Evolutionary conservation across 2,113 vertebrate species (phyloP).

Genomic region (Apteryx mantelli): DNA sequence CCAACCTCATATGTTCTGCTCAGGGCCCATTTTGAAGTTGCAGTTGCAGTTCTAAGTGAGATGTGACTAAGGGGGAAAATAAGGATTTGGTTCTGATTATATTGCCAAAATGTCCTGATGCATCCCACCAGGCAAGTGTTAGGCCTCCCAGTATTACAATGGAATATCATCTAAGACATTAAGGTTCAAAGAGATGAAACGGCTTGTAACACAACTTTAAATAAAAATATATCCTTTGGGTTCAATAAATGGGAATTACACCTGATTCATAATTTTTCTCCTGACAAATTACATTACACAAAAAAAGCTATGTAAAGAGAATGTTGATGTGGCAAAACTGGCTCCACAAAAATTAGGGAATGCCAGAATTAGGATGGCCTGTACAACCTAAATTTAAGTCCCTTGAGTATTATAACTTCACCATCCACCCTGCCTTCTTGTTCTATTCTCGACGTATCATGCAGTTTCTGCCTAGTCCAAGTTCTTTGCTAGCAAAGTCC

Average conservation of each 20-base stretch:
- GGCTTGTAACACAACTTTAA: not conserved
- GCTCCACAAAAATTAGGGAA: not conserved
- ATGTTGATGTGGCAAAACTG: not conserved
- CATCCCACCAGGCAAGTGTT: not conserved
- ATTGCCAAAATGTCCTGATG: not conserved
- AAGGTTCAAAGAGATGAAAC: not conserved
- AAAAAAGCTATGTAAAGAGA: not conserved
- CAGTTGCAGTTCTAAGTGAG: not conserved
- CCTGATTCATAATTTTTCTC: not conserved
- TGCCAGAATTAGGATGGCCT: not conserved
- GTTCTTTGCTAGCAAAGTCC: not conserved
- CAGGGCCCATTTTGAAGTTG: not conserved
- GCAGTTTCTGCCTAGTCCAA: not conserved
- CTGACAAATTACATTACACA: not conserved
- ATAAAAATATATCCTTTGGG: not conserved
- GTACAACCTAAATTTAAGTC: not conserved
- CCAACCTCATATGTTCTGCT: not conserved
- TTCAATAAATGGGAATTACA: not conserved
- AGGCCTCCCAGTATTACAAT: not conserved
- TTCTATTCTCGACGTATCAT: rapidly evolving
- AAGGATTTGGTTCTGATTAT: not conserved
- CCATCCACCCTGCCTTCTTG: not conserved
- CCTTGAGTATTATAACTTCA: not conserved
- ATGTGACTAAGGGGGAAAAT: not conserved
- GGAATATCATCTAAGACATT: not conserved